Evolutionary conservation across 2,113 vertebrate species (phyloP).

Genomic region (Silurus glanis): DNA sequence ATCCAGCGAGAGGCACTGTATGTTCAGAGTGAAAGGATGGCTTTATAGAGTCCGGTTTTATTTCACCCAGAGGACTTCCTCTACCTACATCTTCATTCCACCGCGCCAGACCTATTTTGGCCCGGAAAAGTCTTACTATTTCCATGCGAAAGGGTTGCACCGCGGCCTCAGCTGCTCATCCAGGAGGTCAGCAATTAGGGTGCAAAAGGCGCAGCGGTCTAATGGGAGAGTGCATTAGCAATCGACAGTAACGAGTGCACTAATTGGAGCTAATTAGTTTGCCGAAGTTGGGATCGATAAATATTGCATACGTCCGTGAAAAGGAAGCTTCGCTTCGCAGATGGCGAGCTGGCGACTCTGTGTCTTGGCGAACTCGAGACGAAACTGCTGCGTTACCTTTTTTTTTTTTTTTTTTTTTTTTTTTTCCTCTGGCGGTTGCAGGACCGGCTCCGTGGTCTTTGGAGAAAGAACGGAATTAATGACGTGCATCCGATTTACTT

Average conservation of each 20-base stretch:
- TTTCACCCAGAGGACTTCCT: constrained; percentile 14
- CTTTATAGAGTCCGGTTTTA: neutral
- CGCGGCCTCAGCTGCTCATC: constrained; percentile 40
- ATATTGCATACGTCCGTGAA: constrained; percentile 42
- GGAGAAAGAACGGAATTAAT: constrained; percentile 41
- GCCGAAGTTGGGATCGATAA: constrained; percentile 49
- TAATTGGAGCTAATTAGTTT: constrained; percentile 53
- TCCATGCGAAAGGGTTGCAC: neutral
- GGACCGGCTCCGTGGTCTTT: neutral
- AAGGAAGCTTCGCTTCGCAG: constrained; percentile 33
- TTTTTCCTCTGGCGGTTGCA: neutral
- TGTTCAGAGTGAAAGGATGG: constrained; percentile 22
- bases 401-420: neutral
- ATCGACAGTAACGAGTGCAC: constrained; percentile 45
- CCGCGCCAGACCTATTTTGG: constrained; percentile 8
- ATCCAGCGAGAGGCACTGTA: constrained; percentile 41
- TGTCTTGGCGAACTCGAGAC: constrained; percentile 5
- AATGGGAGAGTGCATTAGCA: constrained; percentile 45
- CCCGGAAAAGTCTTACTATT: neutral
- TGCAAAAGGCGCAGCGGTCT: constrained; percentile 42
- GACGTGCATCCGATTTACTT: constrained; percentile 44
- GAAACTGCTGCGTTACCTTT: constrained; percentile 4
- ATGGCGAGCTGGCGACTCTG: constrained; percentile 34
- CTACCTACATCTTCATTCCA: neutral
- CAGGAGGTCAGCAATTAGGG: constrained; percentile 48